Evolutionary conservation across 2,113 vertebrate species (phyloP).

Genomic region (Neogobius melanostomus): DNA sequence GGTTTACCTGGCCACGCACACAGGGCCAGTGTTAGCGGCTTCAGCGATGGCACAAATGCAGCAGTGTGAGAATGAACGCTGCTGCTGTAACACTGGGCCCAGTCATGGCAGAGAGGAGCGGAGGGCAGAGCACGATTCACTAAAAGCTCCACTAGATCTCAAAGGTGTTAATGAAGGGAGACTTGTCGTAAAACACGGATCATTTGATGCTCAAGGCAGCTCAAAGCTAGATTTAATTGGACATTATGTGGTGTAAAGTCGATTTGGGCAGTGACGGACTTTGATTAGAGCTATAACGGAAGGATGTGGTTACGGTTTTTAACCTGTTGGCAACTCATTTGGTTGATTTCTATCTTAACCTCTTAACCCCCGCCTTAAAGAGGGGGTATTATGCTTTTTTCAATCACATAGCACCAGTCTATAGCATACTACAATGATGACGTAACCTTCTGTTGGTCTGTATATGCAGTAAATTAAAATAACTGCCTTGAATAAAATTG

Average conservation of each 20-base stretch:
- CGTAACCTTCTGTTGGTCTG: no score
- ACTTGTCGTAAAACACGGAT: conserved; percentile 25
- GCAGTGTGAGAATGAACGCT: conserved; percentile 48
- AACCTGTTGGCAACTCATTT: neutral
- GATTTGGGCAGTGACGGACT: neutral
- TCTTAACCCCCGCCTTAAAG: no score
- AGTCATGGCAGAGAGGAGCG: conserved; percentile 41
- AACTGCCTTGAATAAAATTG: no score
- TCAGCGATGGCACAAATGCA: conserved; percentile 44
- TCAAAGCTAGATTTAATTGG: neutral
- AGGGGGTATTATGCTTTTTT: no score
- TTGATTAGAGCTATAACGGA: neutral
- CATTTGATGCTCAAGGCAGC: conserved; percentile 6
- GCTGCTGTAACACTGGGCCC: conserved; percentile 43
- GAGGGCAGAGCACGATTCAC: neutral
- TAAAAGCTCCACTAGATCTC: conserved; percentile 14
- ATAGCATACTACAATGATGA: no score
- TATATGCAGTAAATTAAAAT: no score
- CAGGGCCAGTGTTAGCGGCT: conserved; percentile 61
- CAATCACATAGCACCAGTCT: no score
- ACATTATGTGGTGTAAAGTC: neutral
- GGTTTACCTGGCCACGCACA: conserved; percentile 66
- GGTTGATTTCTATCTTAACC: no score
- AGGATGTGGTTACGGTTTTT: neutral
- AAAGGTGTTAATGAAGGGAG: conserved; percentile 32